Percentiles rank a stretch among this genome's conserved stretches.
Evolutionary conservation across 2,797 vertebrate genomes (phyloP).

Genomic region (Falco columbarius): DNA sequence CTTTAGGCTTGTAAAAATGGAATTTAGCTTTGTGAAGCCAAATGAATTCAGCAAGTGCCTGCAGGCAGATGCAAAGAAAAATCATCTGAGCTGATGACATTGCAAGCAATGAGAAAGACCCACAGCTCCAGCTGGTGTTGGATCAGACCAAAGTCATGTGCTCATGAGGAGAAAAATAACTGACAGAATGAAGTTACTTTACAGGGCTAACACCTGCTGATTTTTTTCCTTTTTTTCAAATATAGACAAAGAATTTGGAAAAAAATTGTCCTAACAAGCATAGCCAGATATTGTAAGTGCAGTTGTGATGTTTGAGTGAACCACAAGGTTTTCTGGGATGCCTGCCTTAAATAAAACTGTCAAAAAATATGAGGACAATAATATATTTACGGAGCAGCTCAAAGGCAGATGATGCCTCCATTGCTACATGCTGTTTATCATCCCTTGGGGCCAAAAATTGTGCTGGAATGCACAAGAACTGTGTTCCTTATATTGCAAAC

Average conservation of each 20-base stretch:
- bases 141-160: not conserved
- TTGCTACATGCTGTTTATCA: not conserved
- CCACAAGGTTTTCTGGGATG: not conserved
- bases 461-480: not conserved
- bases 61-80: not conserved
- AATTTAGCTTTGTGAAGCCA: not conserved
- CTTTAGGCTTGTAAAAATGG: not conserved
- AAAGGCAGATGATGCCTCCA: not conserved
- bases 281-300: not conserved
- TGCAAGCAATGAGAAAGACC: not conserved
- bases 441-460: not conserved
- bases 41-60: not conserved
- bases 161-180: not conserved
- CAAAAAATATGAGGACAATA: not conserved
- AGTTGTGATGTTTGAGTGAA: not conserved
- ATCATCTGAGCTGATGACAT: not conserved
- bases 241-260: not conserved
- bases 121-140: not conserved
- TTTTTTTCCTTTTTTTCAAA: not conserved
- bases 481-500: not conserved
- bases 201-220: not conserved
- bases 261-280: not conserved
- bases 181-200: not conserved
- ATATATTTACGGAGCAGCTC: not conserved
- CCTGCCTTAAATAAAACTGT: constrained; percentile 1